Base-by-base conservation (phyloP, 2,888 invertebrate genomes). In the Scaptomyza polygonia region DNA sequence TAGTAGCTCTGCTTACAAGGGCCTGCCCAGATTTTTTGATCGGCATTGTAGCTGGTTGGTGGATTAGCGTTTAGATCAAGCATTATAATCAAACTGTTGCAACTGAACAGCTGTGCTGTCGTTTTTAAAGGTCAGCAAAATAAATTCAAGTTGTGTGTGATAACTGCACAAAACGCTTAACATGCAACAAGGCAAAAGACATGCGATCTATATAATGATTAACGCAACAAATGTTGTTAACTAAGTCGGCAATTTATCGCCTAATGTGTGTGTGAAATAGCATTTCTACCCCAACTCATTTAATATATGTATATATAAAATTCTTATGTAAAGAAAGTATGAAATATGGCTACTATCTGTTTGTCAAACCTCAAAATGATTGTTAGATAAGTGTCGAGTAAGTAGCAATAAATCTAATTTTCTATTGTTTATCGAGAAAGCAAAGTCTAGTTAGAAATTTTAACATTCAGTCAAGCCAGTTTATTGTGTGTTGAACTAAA, bases 11-110 rank as follows among this genome's bases (percentile, higher is more conserved):
- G 74, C 32, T 59, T 53, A 3, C 8, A 43, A 11, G 66, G 48
- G 0, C 88, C 84, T 8, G 71, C 67, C 88, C 88, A 88, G 27
- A 84, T 74, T 40, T 72, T 75, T 0, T 57, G 66, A 1, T 56
- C 61, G 2, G 63, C 29, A 59, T 80, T 52, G 49, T 74, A 86
- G 25, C 29, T 67, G 8, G 85, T 77, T 3, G 56, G 53, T n/a
- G 67, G 66, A 34, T 65, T 78, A 30, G 70, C 72, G 52, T 72
- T 72, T 1, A 72, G 68, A 42, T 79, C 69, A 34, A 78, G 54
- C 81, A 82, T 82, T 59, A 25, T 61, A 52, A 29, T 55, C 51
- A 48, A 68, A 72, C 67, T 80, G 52, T 30, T 58, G 30, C 48
- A 39, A 16, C 27, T 47, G 21, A 25, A 0, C 4, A 39, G n/a